Conservation (phyloP, 2,797 vertebrate genomes). For the Graptemys geographica region DNA sequence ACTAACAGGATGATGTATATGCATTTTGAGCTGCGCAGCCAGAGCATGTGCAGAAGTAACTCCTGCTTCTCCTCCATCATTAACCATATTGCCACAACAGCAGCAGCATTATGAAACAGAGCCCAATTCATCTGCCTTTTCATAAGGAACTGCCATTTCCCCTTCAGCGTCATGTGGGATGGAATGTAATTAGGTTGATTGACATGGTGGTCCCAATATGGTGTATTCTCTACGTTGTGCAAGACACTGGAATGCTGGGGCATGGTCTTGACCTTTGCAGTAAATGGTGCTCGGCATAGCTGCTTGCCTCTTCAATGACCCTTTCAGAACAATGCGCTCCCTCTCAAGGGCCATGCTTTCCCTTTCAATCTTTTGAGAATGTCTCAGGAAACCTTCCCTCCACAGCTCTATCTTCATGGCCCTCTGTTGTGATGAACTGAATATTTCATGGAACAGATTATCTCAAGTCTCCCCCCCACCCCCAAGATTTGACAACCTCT, state of each 20-base stretch:
- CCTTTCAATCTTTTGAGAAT: constrained; percentile 49
- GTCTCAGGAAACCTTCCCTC: constrained; percentile 53
- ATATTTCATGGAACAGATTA: constrained; percentile 55
- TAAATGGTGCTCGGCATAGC: not conserved
- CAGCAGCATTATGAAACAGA: too few species aligned
- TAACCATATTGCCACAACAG: too few species aligned
- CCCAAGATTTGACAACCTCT: constrained; percentile 46
- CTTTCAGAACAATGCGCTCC: not conserved
- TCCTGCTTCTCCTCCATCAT: too few species aligned
- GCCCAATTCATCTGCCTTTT: not conserved
- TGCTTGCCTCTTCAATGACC: not conserved
- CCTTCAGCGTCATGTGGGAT: not conserved
- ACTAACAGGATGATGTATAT: not conserved
- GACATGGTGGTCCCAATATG: too few species aligned
- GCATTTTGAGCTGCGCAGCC: not conserved
- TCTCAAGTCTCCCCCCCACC: constrained; percentile 37
- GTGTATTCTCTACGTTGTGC: not conserved
- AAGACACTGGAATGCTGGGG: not conserved
- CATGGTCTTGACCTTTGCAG: not conserved
- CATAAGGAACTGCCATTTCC: not conserved
- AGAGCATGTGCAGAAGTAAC: not conserved
- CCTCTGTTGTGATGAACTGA: constrained; percentile 50
- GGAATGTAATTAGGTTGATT: not conserved
- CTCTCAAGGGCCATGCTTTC: constrained; percentile 20
- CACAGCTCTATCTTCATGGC: constrained; percentile 49